phyloP scores from a whole-genome alignment of 2,113 vertebrate species.

The Muntiacus muntjak region DNA sequence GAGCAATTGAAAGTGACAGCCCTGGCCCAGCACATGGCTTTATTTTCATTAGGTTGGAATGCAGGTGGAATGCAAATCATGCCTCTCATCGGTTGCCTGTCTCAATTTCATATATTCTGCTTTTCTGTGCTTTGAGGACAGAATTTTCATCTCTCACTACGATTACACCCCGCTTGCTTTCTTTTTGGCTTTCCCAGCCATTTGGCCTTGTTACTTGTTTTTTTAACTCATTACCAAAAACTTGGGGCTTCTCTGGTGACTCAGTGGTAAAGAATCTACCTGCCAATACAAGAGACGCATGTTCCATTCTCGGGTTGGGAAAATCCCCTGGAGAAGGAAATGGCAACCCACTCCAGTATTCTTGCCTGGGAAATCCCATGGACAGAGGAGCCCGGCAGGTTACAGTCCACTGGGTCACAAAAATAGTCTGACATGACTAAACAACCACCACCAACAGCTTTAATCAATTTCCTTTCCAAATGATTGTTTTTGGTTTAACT shows the following conservation, averaged over 20 bases:
- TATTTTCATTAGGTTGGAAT: background rate
- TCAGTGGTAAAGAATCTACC: background rate
- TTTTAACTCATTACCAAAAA: background rate
- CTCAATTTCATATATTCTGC: background rate
- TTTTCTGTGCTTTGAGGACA: background rate
- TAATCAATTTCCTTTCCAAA: constrained; percentile 10
- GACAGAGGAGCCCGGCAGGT: background rate
- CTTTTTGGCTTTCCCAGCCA: background rate
- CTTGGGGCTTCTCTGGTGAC: background rate
- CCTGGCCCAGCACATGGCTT: background rate
- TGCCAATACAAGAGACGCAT: background rate
- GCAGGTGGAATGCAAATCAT: constrained; percentile 26
- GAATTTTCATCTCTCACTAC: background rate
- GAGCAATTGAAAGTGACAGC: constrained; percentile 1
- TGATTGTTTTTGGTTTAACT: background rate
- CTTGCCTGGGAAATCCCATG: background rate
- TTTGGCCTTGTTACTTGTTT: background rate
- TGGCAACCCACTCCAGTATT: background rate
- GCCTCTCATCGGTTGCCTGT: background rate
- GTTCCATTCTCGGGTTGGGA: background rate
- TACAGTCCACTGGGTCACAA: background rate
- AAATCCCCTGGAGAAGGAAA: background rate
- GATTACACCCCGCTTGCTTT: background rate
- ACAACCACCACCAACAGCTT: background rate
- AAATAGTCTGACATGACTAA: background rate